A percentile compares a stretch with the other conserved stretches of the same genome.
These are phyloP conservation scores for Pituophis catenifer DNA, from an alignment of 2,113 vertebrate genomes.

Conservation along the genomic window DNA sequence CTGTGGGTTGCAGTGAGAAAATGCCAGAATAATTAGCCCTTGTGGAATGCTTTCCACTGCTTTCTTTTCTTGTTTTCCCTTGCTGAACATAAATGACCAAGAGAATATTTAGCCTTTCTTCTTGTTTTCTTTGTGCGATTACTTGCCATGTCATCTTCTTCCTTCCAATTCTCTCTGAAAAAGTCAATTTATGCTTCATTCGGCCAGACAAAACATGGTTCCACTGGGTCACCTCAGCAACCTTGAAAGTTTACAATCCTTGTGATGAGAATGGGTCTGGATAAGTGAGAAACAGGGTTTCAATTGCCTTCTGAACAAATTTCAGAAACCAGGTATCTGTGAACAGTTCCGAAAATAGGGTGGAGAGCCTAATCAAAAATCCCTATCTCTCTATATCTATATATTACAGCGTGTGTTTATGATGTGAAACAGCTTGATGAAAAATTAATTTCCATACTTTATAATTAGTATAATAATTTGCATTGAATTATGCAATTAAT, in stretches of 20 bases:
- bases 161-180: background rate
- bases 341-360: background rate
- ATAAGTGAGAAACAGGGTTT: background rate
- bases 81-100: background rate
- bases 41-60: background rate
- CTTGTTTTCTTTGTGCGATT: background rate
- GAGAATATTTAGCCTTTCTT: background rate
- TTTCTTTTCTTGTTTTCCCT: background rate
- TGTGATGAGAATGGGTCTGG: background rate
- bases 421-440: background rate
- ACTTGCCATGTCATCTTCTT: background rate
- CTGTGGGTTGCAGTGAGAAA: background rate
- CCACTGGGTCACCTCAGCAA: background rate
- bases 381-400: background rate
- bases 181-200: background rate
- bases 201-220: background rate
- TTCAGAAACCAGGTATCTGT: background rate
- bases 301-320: background rate
- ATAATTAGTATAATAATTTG: background rate
- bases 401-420: background rate
- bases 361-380: background rate
- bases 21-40: background rate
- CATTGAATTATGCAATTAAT: background rate
- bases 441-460: background rate
- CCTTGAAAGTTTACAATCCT: background rate